Base-by-base conservation (phyloP, 2,113 vertebrate species). In the Pavo muticus region DNA sequence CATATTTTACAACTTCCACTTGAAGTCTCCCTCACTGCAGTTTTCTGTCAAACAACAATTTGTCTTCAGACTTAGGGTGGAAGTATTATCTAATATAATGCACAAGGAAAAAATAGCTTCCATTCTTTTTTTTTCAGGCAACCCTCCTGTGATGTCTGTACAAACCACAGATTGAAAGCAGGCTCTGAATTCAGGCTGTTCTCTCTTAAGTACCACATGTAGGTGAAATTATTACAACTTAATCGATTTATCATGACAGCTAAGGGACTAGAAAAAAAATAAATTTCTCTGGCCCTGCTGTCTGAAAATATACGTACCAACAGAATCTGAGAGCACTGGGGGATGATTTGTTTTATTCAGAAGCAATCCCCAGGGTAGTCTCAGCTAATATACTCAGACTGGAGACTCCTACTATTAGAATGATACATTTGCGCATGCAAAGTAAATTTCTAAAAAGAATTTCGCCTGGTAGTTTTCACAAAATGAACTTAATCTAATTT, bases 381-480 rank as follows among this genome's bases (percentile, higher is more conserved):
- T 91, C 59, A 69, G 47, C 64, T 40, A 81, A 82, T 30, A 64
- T 10, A 13, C n/a, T 72, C 45, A 56, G 37, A 50, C 14, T 19
- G 40, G 48, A 72, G 73, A 48, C 45, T 87, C 69, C 7, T n/a
- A 30, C 16, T 54, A 25, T 77, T 63, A 60, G 44, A 79, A 71
- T 50, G 42, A 54, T 35, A 48, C 11, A 32, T 75, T 77, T 67
- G 18, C 77, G 24, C 24, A 23, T 83, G 60, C 48, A 85, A 95
- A 92, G n/a, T 74, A 50, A 88, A 92, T 89, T 93, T 94, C 84
- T 61, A 86, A 59, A 78, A 74, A 69, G 61, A 74, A n/a, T 4
- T 67, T 91, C 84, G 68, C 25, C 56, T 45, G 69, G 65, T 76
- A 69, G 7, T 87, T 71, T 69, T 81, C 50, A 79, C 35, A 85